Conservation (phyloP, 2,113 vertebrate genomes). For the Apus apus region DNA sequence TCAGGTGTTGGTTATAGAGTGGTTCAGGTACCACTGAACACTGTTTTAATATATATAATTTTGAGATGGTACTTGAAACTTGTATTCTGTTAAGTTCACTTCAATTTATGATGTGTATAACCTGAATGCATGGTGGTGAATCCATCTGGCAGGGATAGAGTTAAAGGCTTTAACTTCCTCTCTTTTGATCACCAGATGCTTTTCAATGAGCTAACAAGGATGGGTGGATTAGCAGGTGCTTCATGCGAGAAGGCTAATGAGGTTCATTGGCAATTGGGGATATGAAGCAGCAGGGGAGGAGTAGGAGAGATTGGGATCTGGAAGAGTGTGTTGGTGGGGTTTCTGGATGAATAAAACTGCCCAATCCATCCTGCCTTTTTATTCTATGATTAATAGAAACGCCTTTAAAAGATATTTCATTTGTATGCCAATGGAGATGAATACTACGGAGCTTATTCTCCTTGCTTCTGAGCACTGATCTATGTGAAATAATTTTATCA, state of each 20-base stretch:
- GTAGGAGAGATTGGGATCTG: not conserved
- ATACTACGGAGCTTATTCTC: not conserved
- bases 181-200: slow-evolving; percentile 3
- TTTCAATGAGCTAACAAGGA: not conserved
- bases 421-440: not conserved
- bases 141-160: not conserved
- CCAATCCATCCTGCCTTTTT: not conserved
- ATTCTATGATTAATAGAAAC: not conserved
- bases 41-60: not conserved
- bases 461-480: not conserved
- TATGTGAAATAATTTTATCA: not conserved
- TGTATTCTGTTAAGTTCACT: not conserved
- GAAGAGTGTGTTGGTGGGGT: not conserved
- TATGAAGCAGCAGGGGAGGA: not conserved
- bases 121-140: not conserved
- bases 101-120: not conserved
- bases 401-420: not conserved
- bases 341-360: not conserved
- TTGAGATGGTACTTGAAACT: not conserved
- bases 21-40: not conserved
- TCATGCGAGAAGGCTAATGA: slow-evolving; percentile 24
- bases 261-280: not conserved
- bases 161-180: not conserved
- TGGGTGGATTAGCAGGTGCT: slow-evolving; percentile 37
- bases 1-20: not conserved